Conservation (phyloP, 2,113 vertebrate species). For the Barnardius zonarius region DNA sequence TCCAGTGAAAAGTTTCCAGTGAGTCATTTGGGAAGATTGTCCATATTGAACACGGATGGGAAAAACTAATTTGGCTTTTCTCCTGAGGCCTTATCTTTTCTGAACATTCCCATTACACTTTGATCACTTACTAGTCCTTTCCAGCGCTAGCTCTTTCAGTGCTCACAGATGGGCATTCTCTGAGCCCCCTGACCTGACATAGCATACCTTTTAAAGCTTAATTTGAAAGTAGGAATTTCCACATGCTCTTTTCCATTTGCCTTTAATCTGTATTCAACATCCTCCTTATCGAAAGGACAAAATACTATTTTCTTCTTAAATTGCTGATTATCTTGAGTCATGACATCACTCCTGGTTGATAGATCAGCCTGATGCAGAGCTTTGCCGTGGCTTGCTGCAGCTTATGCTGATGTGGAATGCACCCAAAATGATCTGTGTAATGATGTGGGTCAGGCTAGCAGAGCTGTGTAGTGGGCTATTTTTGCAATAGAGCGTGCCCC, state of each 20-base stretch:
- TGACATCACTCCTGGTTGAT: not conserved
- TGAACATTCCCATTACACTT: not conserved
- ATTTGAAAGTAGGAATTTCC: not conserved
- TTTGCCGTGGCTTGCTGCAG: not conserved
- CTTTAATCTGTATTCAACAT: not conserved
- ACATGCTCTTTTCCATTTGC: not conserved
- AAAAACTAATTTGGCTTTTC: not conserved
- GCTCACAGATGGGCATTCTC: not conserved
- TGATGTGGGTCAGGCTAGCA: not conserved
- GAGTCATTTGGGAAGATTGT: not conserved
- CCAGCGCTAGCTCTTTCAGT: not conserved
- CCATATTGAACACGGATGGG: not conserved
- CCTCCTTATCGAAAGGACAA: not conserved
- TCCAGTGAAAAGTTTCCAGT: not conserved
- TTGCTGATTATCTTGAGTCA: not conserved
- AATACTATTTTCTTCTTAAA: not conserved
- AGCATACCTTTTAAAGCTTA: not conserved
- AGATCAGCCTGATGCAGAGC: not conserved
- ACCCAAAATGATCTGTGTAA: not conserved
- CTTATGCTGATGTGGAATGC: not conserved
- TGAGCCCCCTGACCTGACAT: not conserved
- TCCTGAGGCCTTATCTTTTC: not conserved
- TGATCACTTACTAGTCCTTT: not conserved
- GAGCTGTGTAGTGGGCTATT: not conserved
- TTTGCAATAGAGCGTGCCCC: not conserved